Evolutionary conservation across 2,888 invertebrate species (phyloP), one percentile per base, ranked within the genome.

Genomic region (Muscina levida): DNA sequence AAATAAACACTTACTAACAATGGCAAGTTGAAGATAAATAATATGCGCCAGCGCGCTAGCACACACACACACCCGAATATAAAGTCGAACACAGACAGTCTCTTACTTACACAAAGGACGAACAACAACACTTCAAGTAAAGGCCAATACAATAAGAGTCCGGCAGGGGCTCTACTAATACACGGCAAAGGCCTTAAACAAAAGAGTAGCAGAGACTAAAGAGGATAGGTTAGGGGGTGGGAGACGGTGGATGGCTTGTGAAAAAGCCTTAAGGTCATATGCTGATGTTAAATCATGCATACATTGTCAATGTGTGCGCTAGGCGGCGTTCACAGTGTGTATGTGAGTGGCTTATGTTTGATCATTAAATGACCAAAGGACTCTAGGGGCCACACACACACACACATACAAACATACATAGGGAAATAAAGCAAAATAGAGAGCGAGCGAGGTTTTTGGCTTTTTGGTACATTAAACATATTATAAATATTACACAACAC

Each of bases 191-290:
- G 31, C 31, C 31, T 3, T 8, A 31, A 5, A 31, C 31, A 31
- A 31, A n/a, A 31, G 31, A 31, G 31, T 5, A 31, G 4, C 4
- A 31, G 4, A 3, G 4, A 8, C 31, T 31, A 8, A 3, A 5
- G 31, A 31, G 31, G 31, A 8, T 31, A 51, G 15, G 51, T 17
- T 42, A 17, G 26, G 39, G 31, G 22, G 68, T 10, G 46, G 48
- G 51, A 67, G n/a, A 48, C 39, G 67, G 53, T 31, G 53, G 24
- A 10, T 19, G 51, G 11, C 2, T 51, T 51, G n/a, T 51, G 51
- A 51, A 51, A 31, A 48, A 37, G 74, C 70, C 79, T 74, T 70
- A 65, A 79, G 79, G 79, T 72, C 75, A 76, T 68, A 22, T 79
- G 68, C 66, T 57, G 51, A 70, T 76, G 57, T 65, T 31, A 72